A percentile compares a stretch with the other conserved stretches of the same genome.
Conservation (phyloP, 2,888 invertebrate species). For the Thecophora atra region DNA sequence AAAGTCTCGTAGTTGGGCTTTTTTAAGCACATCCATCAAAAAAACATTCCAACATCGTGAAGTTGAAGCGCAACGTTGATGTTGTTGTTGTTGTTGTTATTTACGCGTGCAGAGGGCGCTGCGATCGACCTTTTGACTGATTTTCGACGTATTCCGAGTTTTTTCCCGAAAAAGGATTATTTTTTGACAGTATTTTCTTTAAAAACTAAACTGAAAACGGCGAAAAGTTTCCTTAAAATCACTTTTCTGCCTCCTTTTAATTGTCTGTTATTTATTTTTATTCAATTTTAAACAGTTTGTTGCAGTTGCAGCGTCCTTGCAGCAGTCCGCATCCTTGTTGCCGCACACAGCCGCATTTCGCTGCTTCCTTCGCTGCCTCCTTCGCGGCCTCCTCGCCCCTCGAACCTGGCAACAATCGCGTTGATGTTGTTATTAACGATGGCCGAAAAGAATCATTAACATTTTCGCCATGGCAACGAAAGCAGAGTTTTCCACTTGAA, state of each 20-base stretch:
- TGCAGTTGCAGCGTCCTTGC: too few relatives aligned
- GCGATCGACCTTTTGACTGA: slow-evolving; percentile 55
- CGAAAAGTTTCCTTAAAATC: too few relatives aligned
- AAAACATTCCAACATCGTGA: too few relatives aligned
- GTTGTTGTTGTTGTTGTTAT: background rate
- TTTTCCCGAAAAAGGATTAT: too few relatives aligned
- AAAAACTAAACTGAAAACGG: too few relatives aligned
- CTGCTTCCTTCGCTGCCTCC: background rate
- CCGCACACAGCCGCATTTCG: background rate
- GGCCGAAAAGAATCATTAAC: slow-evolving; percentile 42
- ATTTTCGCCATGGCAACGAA: slow-evolving; percentile 41
- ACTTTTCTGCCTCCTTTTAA: too few relatives aligned
- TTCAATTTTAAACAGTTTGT: too few relatives aligned
- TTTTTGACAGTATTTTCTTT: too few relatives aligned
- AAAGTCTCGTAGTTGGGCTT: slow-evolving; percentile 12
- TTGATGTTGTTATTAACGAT: slow-evolving; percentile 39
- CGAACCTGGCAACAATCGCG: slow-evolving; percentile 34
- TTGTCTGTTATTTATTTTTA: too few relatives aligned
- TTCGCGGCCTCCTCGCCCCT: too few relatives aligned
- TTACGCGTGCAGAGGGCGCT: background rate
- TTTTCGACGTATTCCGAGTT: slow-evolving; percentile 49
- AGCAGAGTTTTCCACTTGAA: slow-evolving; percentile 43
- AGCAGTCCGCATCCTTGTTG: background rate
- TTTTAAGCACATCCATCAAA: slow-evolving; percentile 32
- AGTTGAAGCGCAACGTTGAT: slow-evolving; percentile 19